Evolutionary conservation across 1,140 invertebrate species (phyloP).

Genomic region (Coptotermes formosanus): DNA sequence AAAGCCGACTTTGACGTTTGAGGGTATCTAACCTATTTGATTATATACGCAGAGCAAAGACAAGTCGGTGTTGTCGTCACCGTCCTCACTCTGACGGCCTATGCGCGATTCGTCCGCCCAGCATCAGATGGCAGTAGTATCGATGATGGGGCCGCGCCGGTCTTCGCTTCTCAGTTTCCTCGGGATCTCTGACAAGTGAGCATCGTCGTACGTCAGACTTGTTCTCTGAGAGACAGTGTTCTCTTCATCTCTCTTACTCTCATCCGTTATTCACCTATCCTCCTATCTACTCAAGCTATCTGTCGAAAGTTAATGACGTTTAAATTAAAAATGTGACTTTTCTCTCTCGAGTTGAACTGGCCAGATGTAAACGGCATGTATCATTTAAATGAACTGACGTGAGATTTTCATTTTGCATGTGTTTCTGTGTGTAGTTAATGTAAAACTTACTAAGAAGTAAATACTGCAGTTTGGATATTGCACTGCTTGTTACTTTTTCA

Average conservation of each 20-base stretch:
- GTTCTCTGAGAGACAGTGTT: not conserved
- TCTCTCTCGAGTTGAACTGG: not conserved
- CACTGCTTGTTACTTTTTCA: no score
- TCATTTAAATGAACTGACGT: no score
- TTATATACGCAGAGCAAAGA: not conserved
- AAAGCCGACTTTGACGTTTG: not conserved
- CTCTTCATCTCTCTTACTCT: not conserved
- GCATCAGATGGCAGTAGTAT: conserved; percentile 7
- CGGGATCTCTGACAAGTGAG: not conserved
- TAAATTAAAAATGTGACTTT: not conserved
- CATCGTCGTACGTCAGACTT: not conserved
- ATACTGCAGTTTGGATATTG: not conserved
- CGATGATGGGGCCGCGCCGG: not conserved
- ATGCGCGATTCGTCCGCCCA: not conserved
- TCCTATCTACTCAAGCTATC: not conserved
- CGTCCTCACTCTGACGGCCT: not conserved
- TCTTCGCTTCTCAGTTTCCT: not conserved
- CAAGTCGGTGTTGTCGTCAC: not conserved
- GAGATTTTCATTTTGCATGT: not conserved
- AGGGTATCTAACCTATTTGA: not conserved
- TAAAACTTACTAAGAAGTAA: not conserved
- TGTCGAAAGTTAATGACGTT: not conserved
- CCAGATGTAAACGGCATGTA: no score
- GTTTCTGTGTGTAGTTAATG: not conserved
- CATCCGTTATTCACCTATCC: not conserved